Base-by-base conservation (phyloP, 2,888 invertebrate genomes). In the Tetanocera ferruginea region DNA sequence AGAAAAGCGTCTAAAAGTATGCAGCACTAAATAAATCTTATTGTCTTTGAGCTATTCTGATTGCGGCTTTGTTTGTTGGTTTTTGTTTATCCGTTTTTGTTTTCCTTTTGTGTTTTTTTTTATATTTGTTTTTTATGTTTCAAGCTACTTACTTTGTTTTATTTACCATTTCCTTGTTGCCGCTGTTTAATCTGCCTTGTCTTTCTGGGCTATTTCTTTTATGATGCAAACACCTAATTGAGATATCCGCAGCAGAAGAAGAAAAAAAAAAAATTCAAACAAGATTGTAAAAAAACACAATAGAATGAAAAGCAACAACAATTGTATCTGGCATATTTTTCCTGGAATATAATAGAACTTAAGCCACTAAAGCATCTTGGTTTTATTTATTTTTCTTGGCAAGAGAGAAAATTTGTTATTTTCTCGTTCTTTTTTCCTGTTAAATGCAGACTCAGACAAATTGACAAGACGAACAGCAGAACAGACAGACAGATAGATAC, bases 21-120 rank as follows among this genome's bases (percentile, higher is more conserved):
- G 77, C 77, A 23, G 43, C 14, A 70, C 57, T 70, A 23, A 25
- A 76, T 80, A 74, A 80, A 78, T 78, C 62, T 78, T 74, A 74
- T 72, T 74, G 72, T 71, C 67, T 76, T 43, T 57, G 73, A 43
- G 28, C 43, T 23, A 19, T 67, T 43, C 1, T 67, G 2, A 34
- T 73, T 57, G 57, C 60, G 25, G 62, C 43, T 28, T 14, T 71
- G 28, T 23, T 37, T 76, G 67, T 57, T 23, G 31, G 34, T 37
- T 19, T 69, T 55, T n/a, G n/a, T n/a, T n/a, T n/a, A n/a, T n/a
- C n/a, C n/a, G n/a, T n/a, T 55, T 31, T 14, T 51, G 49, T 14
- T 11, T 0, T 34, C n/a, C 3, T 23, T 70, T 11, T n/a, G n/a
- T 31, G 2, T 31, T 28, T 23, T 25, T 62, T 57, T 60, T 62